These are phyloP conservation scores for Zingel zingel DNA, from an alignment of 2,113 vertebrate genomes.

Conservation along the genomic window DNA sequence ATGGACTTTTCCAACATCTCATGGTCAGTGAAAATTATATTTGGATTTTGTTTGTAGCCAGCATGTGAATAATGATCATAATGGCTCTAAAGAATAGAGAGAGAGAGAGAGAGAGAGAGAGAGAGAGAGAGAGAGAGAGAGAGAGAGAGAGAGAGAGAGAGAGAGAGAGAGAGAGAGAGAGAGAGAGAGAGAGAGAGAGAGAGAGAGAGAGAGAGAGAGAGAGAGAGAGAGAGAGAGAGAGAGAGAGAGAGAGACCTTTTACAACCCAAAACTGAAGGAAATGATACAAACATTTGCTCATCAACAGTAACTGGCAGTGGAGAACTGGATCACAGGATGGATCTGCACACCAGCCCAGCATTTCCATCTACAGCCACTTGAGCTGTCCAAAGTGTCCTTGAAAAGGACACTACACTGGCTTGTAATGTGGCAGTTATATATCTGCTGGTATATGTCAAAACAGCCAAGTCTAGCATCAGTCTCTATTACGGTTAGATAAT, in stretches of 20 bases:
- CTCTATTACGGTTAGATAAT: background rate
- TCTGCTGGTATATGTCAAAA: background rate
- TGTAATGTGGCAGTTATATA: background rate
- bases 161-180: no score
- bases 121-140: background rate
- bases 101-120: no score
- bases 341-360: background rate
- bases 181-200: no score
- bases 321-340: background rate
- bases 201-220: no score
- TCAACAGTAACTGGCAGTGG: background rate
- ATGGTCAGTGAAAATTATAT: no score
- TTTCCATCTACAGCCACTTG: background rate
- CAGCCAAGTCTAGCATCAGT: background rate
- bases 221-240: no score
- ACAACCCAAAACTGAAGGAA: background rate
- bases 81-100: no score
- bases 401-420: conserved; percentile 4
- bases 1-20: no score
- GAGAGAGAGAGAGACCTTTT: background rate
- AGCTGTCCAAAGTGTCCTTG: background rate
- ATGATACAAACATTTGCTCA: background rate
- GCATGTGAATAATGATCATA: no score
- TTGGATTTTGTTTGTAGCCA: no score
- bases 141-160: background rate